Base-by-base conservation (phyloP, 1,140 invertebrate genomes). In the Sminthurinus signatus region DNA sequence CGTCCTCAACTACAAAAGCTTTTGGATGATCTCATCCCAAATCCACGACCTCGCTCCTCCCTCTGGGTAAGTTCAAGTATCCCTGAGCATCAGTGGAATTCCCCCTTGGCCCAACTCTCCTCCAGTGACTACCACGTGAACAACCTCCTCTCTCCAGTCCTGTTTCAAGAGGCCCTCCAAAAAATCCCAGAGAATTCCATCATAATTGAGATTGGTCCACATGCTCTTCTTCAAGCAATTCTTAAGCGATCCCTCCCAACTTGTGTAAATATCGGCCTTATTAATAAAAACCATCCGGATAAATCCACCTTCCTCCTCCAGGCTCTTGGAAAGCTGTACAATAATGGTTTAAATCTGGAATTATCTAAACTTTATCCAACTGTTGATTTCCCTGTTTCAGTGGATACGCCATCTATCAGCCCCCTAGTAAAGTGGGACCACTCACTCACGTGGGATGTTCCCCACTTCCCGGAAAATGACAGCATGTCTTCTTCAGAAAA, bases 111-210 rank as follows among this genome's bases (percentile, higher is more conserved):
- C 0, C 83, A 87, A 73, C 80, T 85, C 60, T 94, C 91, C 39
- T 95, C 92, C 46, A 85, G 90, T 4, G 90, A 87, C 27, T 99
- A 99, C 78, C 92, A 96, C 76, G 93, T 96, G 0, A 97, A 98
- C 80, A 99, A 98, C 77, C 80, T 98, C 39, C 80, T 96, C 15
- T 92, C 89, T 27, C 89, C 81, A 54, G 83, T 85, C 0, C 73
- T 83, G 52, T 85, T 85, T 73, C 76, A 82, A 21, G 64, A 66
- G n/a, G 92, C 88, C 23, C 73, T 96, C 44, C 75, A 83, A 65
- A 85, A 91, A 73, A 80, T 98, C 4, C 95, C 94, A 10, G 83
- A 85, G 65, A 88, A 93, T 75, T 92, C 93, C 2, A 80, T 97
- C 63, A 83, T 88, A 23, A 85, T 98, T 69, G 94, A 98, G 81